These are phyloP conservation scores for Temnothorax longispinosus DNA, from an alignment of 1,140 invertebrate genomes.

Conservation along the genomic window DNA sequence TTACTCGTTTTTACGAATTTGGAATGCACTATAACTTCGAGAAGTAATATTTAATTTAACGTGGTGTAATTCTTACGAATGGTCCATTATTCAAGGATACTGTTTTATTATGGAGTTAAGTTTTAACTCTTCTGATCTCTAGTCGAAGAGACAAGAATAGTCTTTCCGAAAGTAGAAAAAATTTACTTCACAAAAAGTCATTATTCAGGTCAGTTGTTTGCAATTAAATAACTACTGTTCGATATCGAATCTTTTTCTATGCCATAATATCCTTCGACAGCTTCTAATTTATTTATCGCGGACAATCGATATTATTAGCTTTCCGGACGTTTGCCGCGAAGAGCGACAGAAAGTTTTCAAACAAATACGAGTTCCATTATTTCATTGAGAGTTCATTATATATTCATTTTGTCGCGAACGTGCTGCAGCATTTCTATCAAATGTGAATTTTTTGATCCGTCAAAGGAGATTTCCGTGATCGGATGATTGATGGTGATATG, in stretches of 20 bases:
- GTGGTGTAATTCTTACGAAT: background rate
- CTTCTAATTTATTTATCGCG: constrained; percentile 41
- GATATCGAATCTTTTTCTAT: background rate
- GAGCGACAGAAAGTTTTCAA: constrained; percentile 11
- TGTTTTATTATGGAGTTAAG: background rate
- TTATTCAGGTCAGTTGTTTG: background rate
- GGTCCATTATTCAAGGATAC: background rate
- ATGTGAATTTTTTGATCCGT: constrained; percentile 38
- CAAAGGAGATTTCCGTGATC: background rate
- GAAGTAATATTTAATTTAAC: constrained; percentile 16
- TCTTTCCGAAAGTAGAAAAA: background rate
- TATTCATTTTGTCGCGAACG: constrained; percentile 31
- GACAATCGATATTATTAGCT: constrained; percentile 38
- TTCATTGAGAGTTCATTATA: constrained; percentile 38
- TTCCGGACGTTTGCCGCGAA: constrained; percentile 23
- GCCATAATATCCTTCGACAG: constrained; percentile 17
- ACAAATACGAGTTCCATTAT: constrained; percentile 47
- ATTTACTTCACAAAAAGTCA: background rate
- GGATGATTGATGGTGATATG: background rate
- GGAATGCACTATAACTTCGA: background rate
- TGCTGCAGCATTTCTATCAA: constrained; percentile 22
- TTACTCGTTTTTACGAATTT: constrained; percentile 6
- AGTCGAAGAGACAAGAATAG: background rate
- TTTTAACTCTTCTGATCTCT: background rate
- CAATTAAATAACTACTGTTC: background rate